A percentile compares a stretch with the other conserved stretches of the same genome.
phyloP scores from a whole-genome alignment of 2,113 vertebrate genomes.

The Corynorhinus townsendii region DNA sequence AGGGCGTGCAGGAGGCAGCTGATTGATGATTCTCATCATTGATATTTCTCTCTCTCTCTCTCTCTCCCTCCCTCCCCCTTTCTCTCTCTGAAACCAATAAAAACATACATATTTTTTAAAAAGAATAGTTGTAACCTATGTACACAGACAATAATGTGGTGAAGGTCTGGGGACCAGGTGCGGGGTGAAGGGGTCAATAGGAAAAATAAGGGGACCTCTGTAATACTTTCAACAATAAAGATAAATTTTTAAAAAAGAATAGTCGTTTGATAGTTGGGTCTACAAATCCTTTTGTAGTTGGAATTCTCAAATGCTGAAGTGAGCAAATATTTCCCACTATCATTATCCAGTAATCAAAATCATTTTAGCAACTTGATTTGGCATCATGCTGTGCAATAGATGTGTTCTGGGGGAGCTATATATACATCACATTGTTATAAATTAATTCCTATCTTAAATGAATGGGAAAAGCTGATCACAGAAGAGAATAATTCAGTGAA shows the following conservation, averaged over 20 bases:
- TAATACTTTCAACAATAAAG: no score
- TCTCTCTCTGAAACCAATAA: no score
- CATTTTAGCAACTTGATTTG: slow-evolving; percentile 58
- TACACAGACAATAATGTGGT: no score
- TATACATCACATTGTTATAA: slow-evolving; percentile 49
- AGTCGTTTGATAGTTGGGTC: background rate
- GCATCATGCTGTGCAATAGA: slow-evolving; percentile 41
- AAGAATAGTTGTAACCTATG: no score
- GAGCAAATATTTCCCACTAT: slow-evolving; percentile 33
- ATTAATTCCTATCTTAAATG: slow-evolving; percentile 63
- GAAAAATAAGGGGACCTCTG: no score
- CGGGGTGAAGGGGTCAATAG: no score
- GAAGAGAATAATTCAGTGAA: slow-evolving; percentile 40
- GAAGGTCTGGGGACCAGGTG: no score
- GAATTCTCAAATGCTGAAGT: slow-evolving; percentile 3
- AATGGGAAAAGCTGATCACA: slow-evolving; percentile 25
- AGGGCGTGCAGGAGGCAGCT: no score
- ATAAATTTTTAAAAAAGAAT: background rate
- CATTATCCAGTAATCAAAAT: slow-evolving; percentile 54
- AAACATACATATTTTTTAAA: no score
- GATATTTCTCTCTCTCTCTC: no score
- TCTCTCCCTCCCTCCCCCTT: no score
- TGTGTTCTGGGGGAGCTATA: slow-evolving; percentile 39
- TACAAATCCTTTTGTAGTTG: background rate
- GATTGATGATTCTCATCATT: no score